phyloP scores from a whole-genome alignment of 2,113 vertebrate genomes.

The Hippopotamus amphibius region DNA sequence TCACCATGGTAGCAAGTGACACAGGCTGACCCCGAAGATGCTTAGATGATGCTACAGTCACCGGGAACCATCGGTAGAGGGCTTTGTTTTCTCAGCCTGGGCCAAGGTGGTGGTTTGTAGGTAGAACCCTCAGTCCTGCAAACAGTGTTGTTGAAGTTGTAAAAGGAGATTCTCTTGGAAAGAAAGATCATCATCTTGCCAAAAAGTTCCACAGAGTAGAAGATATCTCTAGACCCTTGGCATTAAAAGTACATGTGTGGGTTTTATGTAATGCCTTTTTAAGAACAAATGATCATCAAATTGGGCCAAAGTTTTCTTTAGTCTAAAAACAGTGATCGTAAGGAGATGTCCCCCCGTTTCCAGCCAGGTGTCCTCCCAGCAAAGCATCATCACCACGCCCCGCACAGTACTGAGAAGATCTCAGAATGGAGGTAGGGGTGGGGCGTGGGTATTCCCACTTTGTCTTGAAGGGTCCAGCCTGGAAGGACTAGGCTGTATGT shows the following conservation, averaged over 20 bases:
- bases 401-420: rapidly evolving
- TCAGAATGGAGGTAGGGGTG: neutral
- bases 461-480: neutral
- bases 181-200: neutral
- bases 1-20: rapidly evolving
- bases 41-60: neutral
- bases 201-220: neutral
- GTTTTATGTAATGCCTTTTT: neutral
- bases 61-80: neutral
- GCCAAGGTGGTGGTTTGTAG: neutral
- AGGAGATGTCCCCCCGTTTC: neutral
- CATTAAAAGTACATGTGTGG: neutral
- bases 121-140: rapidly evolving
- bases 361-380: neutral
- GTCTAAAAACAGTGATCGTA: neutral
- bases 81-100: neutral
- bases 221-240: neutral
- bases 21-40: rapidly evolving
- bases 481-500: neutral
- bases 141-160: neutral
- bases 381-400: neutral
- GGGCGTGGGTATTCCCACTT: neutral
- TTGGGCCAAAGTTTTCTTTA: too few species aligned
- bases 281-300: neutral
- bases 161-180: neutral